Base-by-base conservation (phyloP, 2,888 invertebrate species). In the Clitarchus hookeri region DNA sequence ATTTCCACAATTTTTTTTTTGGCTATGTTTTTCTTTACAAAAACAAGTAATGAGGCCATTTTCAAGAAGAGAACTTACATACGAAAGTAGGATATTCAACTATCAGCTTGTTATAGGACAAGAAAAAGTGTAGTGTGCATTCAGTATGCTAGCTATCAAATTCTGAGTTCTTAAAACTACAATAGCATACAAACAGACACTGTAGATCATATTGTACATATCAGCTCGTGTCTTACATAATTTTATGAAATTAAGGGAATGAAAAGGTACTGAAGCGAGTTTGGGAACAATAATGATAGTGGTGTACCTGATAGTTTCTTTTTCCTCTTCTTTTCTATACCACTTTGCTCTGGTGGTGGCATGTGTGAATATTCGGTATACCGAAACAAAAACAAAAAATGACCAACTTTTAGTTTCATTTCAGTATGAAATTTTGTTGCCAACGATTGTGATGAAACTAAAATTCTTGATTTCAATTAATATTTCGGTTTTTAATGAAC, bases 61-160 rank as follows among this genome's bases (percentile, higher is more conserved):
- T 82, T 48, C 87, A 36, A 80, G 85, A 44, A n/a, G n/a, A 84
- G n/a, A 85, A 27, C 80, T 87, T 19, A 77, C 83, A 82, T 36
- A 85, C 27, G 85, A 83, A 65, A 78, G n/a, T n/a, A n/a, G 78
- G 77, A 85, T 87, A 44, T 87, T 86, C 44, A 87, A 87, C 82
- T 86, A 86, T 86, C 36, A 87, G 25, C 44, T 87, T 19, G 48
- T n/a, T n/a, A 26, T 48, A 87, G 87, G 54, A 85, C 85, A 9
- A 82, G 87, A 86, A 87, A 86, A 27, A 84, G n/a, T 85, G 53
- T 86, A 87, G 78, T 87, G 84, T 83, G 86, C 85, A 11, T 87
- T 87, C 77, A 83, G 87, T 3, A 87, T 87, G n/a, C 48, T 87
- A n/a, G 80, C 83, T 3, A 78, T 83, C 6, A 85, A 84, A 27